Conservation (phyloP, 2,113 vertebrate species). For the Diadophis punctatus region DNA sequence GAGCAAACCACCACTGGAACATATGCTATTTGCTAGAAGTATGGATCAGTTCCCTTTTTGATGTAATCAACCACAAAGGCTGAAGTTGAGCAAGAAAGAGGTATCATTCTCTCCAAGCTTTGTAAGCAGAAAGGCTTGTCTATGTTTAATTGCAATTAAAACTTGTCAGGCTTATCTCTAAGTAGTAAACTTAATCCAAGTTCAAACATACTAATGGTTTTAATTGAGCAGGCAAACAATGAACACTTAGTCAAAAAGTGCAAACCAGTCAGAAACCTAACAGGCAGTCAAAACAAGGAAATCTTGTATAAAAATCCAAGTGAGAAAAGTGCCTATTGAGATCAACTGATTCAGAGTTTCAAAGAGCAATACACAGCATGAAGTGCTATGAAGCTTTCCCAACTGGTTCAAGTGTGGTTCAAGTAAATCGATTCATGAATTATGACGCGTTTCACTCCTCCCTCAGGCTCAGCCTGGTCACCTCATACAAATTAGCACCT, state of each 20-base stretch:
- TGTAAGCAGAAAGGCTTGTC: neutral
- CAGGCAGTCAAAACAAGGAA: neutral
- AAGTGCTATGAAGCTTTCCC: neutral
- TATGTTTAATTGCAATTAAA: neutral
- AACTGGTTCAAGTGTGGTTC: neutral
- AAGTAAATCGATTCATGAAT: too few relatives aligned
- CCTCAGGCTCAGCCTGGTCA: too few relatives aligned
- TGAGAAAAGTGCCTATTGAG: neutral
- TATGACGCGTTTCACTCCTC: too few relatives aligned
- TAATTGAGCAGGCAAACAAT: neutral
- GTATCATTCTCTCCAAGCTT: neutral
- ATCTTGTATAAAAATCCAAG: neutral
- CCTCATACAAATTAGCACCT: too few relatives aligned
- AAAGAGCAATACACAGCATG: neutral
- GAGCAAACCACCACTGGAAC: too few relatives aligned
- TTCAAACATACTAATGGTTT: neutral
- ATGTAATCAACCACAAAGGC: neutral
- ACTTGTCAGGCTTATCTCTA: neutral
- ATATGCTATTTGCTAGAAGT: neutral
- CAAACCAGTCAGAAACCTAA: neutral
- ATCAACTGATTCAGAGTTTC: neutral
- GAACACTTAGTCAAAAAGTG: neutral
- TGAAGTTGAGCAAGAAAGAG: neutral
- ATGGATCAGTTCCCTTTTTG: neutral
- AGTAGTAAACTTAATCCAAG: neutral